Percentiles rank a stretch among this genome's conserved stretches.
Conservation (phyloP, 1,140 invertebrate species). For the Eurosta solidaginis region DNA sequence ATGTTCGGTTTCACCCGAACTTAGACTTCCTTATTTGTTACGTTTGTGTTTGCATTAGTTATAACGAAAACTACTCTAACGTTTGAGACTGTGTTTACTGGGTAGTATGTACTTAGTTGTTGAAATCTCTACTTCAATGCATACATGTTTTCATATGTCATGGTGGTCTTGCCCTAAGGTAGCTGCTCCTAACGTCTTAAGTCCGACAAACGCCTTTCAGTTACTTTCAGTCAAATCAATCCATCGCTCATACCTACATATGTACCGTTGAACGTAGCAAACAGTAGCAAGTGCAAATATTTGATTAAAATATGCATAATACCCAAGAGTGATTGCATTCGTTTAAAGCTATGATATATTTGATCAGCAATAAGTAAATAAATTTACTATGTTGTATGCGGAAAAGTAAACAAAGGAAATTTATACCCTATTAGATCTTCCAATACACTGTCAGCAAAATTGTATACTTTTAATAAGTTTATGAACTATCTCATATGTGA, state of each 20-base stretch:
- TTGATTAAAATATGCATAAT: not conserved
- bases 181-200: not conserved
- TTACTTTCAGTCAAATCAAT: not conserved
- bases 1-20: too few relatives aligned
- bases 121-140: not conserved
- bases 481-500: too few relatives aligned
- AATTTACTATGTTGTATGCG: too few relatives aligned
- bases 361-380: not conserved
- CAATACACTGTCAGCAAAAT: too few relatives aligned
- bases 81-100: too few relatives aligned
- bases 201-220: not conserved
- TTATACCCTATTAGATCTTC: not conserved
- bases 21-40: too few relatives aligned
- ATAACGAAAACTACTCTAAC: too few relatives aligned
- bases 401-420: not conserved
- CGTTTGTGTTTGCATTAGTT: too few relatives aligned
- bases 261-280: not conserved
- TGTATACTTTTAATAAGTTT: too few relatives aligned
- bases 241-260: too few relatives aligned
- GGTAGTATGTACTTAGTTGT: too few relatives aligned
- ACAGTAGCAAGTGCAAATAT: constrained; percentile 26
- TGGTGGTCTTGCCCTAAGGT: not conserved
- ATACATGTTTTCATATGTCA: constrained; percentile 10
- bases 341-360: not conserved
- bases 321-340: not conserved